Evolutionary conservation across 1,140 invertebrate species (phyloP).

Genomic region (Monomorium pharaonis): DNA sequence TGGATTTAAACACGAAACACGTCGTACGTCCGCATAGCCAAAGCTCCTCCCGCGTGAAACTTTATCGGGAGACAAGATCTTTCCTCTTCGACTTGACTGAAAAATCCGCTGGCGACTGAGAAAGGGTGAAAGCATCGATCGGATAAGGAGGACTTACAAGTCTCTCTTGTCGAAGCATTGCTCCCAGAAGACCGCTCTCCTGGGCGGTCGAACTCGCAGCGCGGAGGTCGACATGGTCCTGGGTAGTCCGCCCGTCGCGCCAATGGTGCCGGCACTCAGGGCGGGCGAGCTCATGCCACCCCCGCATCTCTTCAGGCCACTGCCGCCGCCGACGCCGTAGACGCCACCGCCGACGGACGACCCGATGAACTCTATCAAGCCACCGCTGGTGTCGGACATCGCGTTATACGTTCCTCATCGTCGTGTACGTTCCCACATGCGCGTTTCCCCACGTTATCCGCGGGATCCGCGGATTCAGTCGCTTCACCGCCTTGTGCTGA

Average conservation of each 20-base stretch:
- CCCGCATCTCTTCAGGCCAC: conserved; percentile 85
- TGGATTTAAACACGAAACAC: not conserved
- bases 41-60: not conserved
- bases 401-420: conserved; percentile 17
- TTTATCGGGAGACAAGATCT: not conserved
- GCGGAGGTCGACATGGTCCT: conserved; percentile 92
- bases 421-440: not conserved
- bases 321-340: not conserved
- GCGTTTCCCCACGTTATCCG: not conserved
- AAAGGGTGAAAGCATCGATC: not conserved
- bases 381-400: conserved; percentile 80
- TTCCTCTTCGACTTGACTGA: not conserved
- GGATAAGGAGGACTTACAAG: conserved; percentile 86
- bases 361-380: conserved; percentile 81
- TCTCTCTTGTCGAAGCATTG: conserved; percentile 91
- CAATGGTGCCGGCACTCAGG: conserved; percentile 79
- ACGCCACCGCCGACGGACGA: conserved; percentile 74
- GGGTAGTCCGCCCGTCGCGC: conserved; percentile 84
- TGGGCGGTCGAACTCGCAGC: conserved; percentile 89
- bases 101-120: not conserved
- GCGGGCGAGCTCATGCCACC: conserved; percentile 85
- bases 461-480: not conserved
- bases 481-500: not conserved
- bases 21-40: not conserved
- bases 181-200: conserved; percentile 90